Conservation (phyloP, 2,113 vertebrate genomes). For the Pelecanoides urinatrix region DNA sequence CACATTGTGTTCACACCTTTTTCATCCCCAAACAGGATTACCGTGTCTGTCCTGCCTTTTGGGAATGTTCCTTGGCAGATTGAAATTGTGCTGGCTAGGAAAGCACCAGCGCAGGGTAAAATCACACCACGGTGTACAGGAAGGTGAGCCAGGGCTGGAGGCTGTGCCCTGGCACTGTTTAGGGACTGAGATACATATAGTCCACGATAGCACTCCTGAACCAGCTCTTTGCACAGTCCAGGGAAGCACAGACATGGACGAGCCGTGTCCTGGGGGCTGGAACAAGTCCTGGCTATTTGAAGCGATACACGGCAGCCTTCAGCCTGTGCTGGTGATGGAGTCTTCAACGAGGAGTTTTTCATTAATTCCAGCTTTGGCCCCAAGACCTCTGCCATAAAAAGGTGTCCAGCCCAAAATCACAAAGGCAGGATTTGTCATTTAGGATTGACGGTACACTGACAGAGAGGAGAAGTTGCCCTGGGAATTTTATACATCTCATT, state of each 20-base stretch:
- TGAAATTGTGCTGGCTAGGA: background rate
- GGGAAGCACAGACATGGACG: accelerated
- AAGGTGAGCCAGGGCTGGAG: background rate
- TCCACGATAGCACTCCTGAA: background rate
- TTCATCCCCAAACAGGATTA: background rate
- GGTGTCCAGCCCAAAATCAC: background rate
- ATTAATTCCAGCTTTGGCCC: background rate
- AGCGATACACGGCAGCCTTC: background rate
- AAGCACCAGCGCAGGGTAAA: background rate
- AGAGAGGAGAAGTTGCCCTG: background rate
- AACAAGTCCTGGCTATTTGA: background rate
- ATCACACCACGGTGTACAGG: background rate
- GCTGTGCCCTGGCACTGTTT: background rate
- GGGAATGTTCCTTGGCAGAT: background rate
- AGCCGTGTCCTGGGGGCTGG: background rate
- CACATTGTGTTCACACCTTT: background rate
- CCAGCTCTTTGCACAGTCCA: background rate
- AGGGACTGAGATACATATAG: too few species aligned
- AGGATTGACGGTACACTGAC: background rate
- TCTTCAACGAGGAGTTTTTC: accelerated
- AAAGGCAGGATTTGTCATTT: background rate
- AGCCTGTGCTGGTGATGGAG: background rate
- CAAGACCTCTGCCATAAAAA: background rate
- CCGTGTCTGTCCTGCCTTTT: background rate
- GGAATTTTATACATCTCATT: background rate